Percentiles rank a stretch among this genome's conserved stretches.
Conservation (phyloP, 2,888 invertebrate genomes). For the Sycophila texana region DNA sequence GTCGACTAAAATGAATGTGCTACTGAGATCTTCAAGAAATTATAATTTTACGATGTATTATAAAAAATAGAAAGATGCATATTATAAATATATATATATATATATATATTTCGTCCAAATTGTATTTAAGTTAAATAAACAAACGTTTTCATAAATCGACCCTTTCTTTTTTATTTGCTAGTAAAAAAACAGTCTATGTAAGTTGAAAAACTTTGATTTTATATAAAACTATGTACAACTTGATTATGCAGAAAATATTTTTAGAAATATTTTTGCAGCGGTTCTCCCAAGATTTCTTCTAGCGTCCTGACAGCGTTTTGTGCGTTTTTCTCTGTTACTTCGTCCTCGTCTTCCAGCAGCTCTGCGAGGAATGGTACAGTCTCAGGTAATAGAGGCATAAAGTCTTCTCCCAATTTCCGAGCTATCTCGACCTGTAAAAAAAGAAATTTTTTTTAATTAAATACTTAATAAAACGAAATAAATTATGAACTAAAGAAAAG, state of each 20-base stretch:
- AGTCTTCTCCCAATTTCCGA: conserved; percentile 90
- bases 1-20: conserved; percentile 36
- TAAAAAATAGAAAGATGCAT: conserved; percentile 46
- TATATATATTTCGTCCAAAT: conserved; percentile 70
- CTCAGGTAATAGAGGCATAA: conserved; percentile 91
- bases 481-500: not conserved
- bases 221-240: conserved; percentile 47
- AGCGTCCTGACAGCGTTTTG: conserved; percentile 89
- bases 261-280: conserved; percentile 91
- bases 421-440: conserved; percentile 82
- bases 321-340: conserved; percentile 87
- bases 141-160: conserved; percentile 64
- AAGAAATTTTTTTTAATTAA: not conserved
- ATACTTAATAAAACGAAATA: conserved; percentile 8
- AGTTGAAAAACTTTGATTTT: not conserved
- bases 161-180: conserved; percentile 9
- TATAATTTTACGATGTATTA: conserved; percentile 46
- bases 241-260: conserved; percentile 7
- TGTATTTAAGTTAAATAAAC: conserved; percentile 70
- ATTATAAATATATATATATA: conserved; percentile 61
- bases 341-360: conserved; percentile 92
- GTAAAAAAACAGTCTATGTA: too few species aligned
- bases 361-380: conserved; percentile 96
- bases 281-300: conserved; percentile 92
- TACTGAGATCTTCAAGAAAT: conserved; percentile 32